These are phyloP conservation scores for Brachionus rubens DNA, from an alignment of 1,140 invertebrate genomes.

Conservation along the genomic window DNA sequence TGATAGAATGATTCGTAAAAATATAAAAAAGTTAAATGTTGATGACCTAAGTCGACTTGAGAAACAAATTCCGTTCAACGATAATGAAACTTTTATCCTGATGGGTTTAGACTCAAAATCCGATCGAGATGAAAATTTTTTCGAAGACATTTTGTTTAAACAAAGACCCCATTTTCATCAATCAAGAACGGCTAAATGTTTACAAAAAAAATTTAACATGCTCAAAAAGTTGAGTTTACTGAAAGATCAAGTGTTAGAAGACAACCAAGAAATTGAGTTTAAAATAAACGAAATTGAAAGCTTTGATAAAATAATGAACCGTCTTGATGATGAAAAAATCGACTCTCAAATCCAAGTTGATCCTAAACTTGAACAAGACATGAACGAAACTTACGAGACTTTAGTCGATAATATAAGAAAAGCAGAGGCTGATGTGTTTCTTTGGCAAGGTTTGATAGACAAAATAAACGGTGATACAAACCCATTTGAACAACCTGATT, in stretches of 20 bases:
- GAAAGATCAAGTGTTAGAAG: neutral
- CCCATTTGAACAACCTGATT: neutral
- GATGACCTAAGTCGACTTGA: constrained; percentile 12
- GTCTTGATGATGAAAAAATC: constrained; percentile 19
- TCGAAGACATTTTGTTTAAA: constrained; percentile 27
- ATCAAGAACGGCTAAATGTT: neutral
- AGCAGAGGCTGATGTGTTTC: constrained; percentile 7
- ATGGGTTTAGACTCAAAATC: constrained; percentile 20
- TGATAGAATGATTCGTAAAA: constrained; percentile 32
- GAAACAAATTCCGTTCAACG: neutral
- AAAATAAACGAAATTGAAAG: neutral
- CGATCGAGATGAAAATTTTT: constrained; percentile 7
- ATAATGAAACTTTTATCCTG: constrained; percentile 13
- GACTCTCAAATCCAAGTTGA: neutral
- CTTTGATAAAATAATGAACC: neutral
- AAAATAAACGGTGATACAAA: constrained; percentile 11
- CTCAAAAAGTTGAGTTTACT: constrained; percentile 29
- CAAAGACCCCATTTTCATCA: neutral
- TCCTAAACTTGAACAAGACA: neutral
- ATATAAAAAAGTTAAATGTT: constrained; percentile 27
- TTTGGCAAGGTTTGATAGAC: constrained; percentile 17
- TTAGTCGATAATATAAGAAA: constrained; percentile 4
- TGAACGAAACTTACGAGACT: neutral
- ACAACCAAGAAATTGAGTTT: neutral
- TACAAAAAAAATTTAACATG: neutral